Evolutionary conservation across 2,797 vertebrate species (phyloP), one percentile per base, ranked within the genome.

Genomic region (Silurus aristotelis): DNA sequence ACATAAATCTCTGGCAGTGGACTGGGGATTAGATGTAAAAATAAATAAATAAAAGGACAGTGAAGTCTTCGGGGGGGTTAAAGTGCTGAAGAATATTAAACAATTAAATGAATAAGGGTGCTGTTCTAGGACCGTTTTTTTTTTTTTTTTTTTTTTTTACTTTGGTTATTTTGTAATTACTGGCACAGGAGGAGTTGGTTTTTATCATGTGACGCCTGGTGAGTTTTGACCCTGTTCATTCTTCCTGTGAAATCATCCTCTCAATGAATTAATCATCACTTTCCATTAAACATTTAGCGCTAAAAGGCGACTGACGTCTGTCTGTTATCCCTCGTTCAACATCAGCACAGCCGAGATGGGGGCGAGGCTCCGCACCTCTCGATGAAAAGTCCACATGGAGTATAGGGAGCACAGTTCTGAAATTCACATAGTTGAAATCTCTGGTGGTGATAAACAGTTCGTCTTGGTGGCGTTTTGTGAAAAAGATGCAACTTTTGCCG

Each of bases 181-280:
- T 46, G 27, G 17, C 58, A 63, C 77, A 79, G 77, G 58, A 63
- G 60, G 60, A 79, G 77, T 63, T 13, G 17, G 17, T 12, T 77
- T 55, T 58, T 20, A 77, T 55, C 12, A 13, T 17, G 58, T 6
- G 58, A 61, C 12, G 38, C 76, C 58, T 78, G 27, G 27, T 22
- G 75, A 38, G 56, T n/a, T 8, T 31, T 61, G 58, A 31, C 10
- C 76, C 17, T 20, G 55, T 38, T 60, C 75, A 0, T 13, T 27
- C 55, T 38, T 38, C 27, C 8, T 27, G 22, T 38, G 19, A 60
- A 78, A 20, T 22, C 15, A 8, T 12, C 9, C 5, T 58, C 80
- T 6, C 27, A 17, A 38, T 43, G 52, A 60, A 71, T 27, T 60
- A 58, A 78, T 78, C 60, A 78, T 27, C 10, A 27, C 73, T 38